Percentiles rank a stretch among this genome's conserved stretches.
Evolutionary conservation across 2,113 vertebrate genomes (phyloP).

Genomic region (Pelecanoides urinatrix): DNA sequence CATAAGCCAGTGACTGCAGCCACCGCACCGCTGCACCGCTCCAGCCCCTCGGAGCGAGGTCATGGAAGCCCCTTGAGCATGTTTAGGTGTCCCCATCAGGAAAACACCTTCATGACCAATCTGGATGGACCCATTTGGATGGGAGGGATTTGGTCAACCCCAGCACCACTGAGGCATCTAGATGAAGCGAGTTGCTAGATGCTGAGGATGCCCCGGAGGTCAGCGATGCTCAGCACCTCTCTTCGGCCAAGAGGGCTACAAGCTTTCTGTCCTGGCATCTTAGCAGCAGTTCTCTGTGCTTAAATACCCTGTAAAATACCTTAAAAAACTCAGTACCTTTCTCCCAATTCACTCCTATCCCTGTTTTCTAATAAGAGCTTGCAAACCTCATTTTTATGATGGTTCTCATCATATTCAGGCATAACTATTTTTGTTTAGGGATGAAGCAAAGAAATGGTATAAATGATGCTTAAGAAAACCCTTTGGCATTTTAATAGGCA

Average conservation of each 20-base stretch:
- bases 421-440: slow-evolving; percentile 26
- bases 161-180: neutral
- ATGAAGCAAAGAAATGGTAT: neutral
- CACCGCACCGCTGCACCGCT: neutral
- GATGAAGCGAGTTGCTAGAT: neutral
- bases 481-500: slow-evolving; percentile 39
- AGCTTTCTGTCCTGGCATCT: neutral
- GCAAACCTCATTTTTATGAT: neutral
- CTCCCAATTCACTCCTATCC: neutral
- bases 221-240: neutral
- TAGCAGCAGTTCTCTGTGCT: neutral
- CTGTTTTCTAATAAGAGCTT: neutral
- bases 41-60: neutral
- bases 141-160: neutral
- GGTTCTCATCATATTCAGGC: neutral
- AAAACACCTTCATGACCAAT: neutral
- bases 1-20: neutral
- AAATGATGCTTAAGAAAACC: slow-evolving; percentile 38
- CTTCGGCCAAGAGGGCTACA: neutral
- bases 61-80: neutral
- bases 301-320: rapidly evolving
- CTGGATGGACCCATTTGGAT: neutral
- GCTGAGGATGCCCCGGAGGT: neutral
- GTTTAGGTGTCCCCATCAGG: neutral
- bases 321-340: neutral